Percentiles rank a stretch among this genome's conserved stretches.
These are phyloP conservation scores for Eufriesea mexicana DNA, from an alignment of 1,140 invertebrate genomes.

Conservation along the genomic window DNA sequence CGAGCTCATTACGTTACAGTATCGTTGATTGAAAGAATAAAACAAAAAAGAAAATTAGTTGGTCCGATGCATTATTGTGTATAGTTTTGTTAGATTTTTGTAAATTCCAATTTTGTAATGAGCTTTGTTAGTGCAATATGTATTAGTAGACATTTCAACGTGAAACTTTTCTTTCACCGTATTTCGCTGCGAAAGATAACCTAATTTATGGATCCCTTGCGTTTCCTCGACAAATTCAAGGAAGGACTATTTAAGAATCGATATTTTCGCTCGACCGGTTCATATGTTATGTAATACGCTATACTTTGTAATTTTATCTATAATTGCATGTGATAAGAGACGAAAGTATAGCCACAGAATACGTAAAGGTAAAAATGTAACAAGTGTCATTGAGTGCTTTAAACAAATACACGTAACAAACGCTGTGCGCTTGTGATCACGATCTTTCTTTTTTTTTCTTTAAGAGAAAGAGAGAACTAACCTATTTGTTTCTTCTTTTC, in stretches of 20 bases:
- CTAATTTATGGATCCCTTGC: constrained; percentile 14
- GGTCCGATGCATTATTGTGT: background rate
- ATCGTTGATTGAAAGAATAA: background rate
- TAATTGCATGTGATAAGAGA: constrained; percentile 38
- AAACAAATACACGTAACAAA: constrained; percentile 46
- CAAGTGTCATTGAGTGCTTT: constrained; percentile 37
- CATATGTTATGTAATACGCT: background rate
- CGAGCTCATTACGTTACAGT: constrained; percentile 19
- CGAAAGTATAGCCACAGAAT: background rate
- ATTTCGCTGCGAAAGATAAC: background rate
- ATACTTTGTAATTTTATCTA: constrained; percentile 39
- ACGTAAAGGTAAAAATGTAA: background rate
- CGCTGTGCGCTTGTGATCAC: constrained; percentile 62
- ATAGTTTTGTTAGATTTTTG: constrained; percentile 10
- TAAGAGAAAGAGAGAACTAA: constrained; percentile 9
- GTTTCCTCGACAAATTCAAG: background rate
- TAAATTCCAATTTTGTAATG: constrained; percentile 47
- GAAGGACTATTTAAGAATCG: background rate
- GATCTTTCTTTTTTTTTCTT: constrained; percentile 48
- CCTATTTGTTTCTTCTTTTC: constrained; percentile 26
- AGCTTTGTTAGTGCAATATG: constrained; percentile 35
- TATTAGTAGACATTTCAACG: constrained; percentile 20
- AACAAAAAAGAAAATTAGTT: background rate
- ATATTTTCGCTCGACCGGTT: background rate
- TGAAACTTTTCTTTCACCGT: constrained; percentile 4